Base-by-base conservation (phyloP, 2,888 invertebrate genomes). In the Phortica okadai region DNA sequence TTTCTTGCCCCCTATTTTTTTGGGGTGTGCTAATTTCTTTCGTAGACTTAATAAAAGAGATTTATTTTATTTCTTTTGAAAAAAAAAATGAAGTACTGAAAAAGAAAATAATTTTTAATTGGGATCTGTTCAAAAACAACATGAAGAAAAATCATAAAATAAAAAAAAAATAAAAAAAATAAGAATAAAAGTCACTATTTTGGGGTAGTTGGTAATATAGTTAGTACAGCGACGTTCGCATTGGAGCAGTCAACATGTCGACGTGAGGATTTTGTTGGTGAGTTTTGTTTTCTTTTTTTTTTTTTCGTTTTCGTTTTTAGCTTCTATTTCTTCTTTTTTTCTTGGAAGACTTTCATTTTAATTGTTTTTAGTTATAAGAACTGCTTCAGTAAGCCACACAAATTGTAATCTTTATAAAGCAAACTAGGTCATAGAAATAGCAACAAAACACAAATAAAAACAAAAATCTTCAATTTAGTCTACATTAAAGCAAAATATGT, bases 51-150 rank as follows among this genome's bases (percentile, higher is more conserved):
- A 11, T 50, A 6, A 50, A 33, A 33, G 33, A 50, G 50, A 50
- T 33, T 56, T 54, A 4, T 56, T 72, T 11, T 59, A 16, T 16
- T 42, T 58, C 77, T 76, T 69, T 76, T 75, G 62, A 14, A 58
- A 74, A 62, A 69, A 70, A 74, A 80, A 64, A 62, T 21, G 42
- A 59, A 21, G 41, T 70, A 16, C 50, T 62, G 10, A 50, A 33
- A 50, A 76, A 73, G 67, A 64, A 74, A 77, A 74, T 45, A 42
- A 67, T 77, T 84, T 84, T 80, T 81, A 78, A 84, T 87, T 87
- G 87, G 88, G 85, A 85, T 85, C 85, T 85, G 85, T 85, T 85
- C 85, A 87, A 87, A 87, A 86, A 56, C 56, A 21, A 62, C 62
- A 62, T 62, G 33, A 33, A 1, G 4, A 33, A 33, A 33, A 33